Conservation (phyloP, 2,888 invertebrate species). For the Acleris sparsana region DNA sequence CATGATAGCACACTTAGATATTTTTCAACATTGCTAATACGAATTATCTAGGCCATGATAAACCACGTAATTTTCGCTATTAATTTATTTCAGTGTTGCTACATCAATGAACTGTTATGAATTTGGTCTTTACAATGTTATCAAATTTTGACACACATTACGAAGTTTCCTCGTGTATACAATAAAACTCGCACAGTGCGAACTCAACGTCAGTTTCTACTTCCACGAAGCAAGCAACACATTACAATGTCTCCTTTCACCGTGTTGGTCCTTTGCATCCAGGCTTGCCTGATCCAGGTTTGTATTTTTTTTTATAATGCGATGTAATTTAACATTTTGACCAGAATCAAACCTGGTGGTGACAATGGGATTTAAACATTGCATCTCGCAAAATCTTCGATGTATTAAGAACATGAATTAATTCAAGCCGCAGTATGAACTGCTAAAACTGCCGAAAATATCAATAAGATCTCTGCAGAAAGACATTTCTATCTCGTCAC, state of each 20-base stretch:
- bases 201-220: constrained; percentile 7
- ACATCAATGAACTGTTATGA: background rate
- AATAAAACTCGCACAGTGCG: background rate
- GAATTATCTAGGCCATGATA: background rate
- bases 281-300: constrained; percentile 57
- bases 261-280: constrained; percentile 50
- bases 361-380: no score
- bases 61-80: constrained; percentile 2
- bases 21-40: background rate
- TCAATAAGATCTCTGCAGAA: no score
- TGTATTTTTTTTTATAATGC: no score
- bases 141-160: background rate
- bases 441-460: no score
- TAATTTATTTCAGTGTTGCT: background rate
- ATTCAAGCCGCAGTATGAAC: no score
- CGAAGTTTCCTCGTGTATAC: background rate
- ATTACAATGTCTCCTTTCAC: constrained; percentile 48
- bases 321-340: no score
- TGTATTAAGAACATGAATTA: no score
- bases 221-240: constrained; percentile 28
- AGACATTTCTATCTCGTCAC: no score
- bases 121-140: constrained; percentile 4
- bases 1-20: background rate
- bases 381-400: no score
- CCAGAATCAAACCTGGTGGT: no score